Base-by-base conservation (phyloP, 1,140 invertebrate genomes). In the Heliothis virescens region DNA sequence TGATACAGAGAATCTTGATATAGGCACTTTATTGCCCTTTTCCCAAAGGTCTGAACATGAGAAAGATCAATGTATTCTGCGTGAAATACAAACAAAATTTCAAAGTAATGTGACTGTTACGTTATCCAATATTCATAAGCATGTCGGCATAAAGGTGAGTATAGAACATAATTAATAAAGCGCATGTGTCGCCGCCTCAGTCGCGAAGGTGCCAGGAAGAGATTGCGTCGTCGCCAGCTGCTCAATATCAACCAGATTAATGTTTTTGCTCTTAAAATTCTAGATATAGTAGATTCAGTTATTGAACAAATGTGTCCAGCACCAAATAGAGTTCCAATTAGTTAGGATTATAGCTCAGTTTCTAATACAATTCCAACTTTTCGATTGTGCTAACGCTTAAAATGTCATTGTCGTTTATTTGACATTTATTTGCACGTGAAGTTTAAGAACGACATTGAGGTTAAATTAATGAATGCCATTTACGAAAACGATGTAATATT, bases 171-270 rank as follows among this genome's bases (percentile, higher is more conserved):
- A 80, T 80, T 80, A 80, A 74, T 65, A 80, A 57, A 67, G 60
- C 50, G 60, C 79, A 80, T 80, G 60, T 80, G 79, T 65, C 79
- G 71, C 60, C 78, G 78, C 18, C 34, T 18, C 47, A n/a, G 79
- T 80, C 79, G 59, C 48, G 29, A 67, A 73, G 50, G 47, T 67
- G 79, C 59, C 59, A 74, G 79, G 71, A 80, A 72, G 55, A 50
- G 72, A 75, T 48, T 34, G 74, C 79, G 79, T 83, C 76, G 79
- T 13, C 18, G 29, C 62, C 76, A 81, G 76, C 72, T 79, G 82
- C 76, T 57, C 55, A 29, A 76, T 76, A 78, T 81, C n/a, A 75
- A 73, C 50, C 57, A 83, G 79, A 83, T 83, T 81, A 81, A 83
- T 81, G 82, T 71, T 79, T 80, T 80, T 75, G 72, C 52, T 60